Conservation (phyloP, 2,113 vertebrate genomes). For the Grus americana region DNA sequence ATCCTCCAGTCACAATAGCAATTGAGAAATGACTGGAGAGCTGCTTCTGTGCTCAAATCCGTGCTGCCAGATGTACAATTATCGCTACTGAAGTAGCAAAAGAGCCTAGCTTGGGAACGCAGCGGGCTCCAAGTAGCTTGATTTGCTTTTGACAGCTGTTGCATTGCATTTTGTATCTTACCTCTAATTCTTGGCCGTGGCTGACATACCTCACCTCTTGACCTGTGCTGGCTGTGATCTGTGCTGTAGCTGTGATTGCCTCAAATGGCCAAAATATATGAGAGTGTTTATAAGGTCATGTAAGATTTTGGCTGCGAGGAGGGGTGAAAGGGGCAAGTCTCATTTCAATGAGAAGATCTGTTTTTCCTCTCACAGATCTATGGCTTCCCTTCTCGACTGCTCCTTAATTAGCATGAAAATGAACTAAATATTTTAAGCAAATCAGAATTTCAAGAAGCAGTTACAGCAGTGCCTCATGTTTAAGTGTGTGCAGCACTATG, state of each 20-base stretch:
- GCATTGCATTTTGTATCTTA: not conserved
- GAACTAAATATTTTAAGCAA: conserved; percentile 60
- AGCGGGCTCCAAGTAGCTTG: not conserved
- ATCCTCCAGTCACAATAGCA: not conserved
- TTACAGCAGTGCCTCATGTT: not conserved
- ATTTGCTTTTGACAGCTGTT: conserved; percentile 7
- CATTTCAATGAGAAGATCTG: not conserved
- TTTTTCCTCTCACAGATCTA: not conserved
- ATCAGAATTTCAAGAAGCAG: conserved; percentile 39
- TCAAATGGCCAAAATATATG: not conserved
- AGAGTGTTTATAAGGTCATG: not conserved
- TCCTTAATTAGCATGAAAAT: conserved; percentile 56
- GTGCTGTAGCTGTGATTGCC: not conserved
- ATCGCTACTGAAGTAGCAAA: not conserved
- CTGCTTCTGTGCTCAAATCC: not conserved
- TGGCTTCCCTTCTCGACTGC: not conserved
- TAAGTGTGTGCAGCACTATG: not conserved
- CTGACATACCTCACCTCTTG: not conserved
- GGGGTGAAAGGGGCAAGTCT: not conserved
- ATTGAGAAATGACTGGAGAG: conserved; percentile 4
- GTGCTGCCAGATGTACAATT: conserved; percentile 36
- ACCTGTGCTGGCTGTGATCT: not conserved
- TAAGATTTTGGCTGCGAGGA: not conserved
- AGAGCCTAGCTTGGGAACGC: not conserved
- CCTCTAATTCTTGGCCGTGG: not conserved